These are phyloP conservation scores for Pseudopipra pipra DNA, from an alignment of 2,113 vertebrate species.

Conservation along the genomic window DNA sequence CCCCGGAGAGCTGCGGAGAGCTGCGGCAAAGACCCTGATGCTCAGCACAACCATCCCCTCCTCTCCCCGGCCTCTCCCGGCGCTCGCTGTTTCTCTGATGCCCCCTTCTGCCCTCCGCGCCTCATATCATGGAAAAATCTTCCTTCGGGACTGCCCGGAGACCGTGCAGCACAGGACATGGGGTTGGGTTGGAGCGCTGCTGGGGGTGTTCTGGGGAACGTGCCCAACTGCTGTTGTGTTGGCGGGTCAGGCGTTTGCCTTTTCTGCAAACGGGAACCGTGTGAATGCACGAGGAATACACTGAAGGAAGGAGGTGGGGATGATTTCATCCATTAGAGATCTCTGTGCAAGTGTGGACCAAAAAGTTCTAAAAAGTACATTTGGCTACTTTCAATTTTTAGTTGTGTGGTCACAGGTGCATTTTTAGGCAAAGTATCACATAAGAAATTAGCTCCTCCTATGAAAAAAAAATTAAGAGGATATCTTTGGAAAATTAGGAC, in stretches of 20 bases:
- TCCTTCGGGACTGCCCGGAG: background rate
- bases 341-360: background rate
- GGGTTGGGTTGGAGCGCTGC: background rate
- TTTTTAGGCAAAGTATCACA: background rate
- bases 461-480: background rate
- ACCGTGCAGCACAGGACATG: accelerated
- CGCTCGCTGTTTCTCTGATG: slow-evolving; percentile 37
- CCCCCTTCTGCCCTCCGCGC: slow-evolving; percentile 51
- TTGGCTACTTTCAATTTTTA: background rate
- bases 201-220: too few relatives aligned
- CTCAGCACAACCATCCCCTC: background rate
- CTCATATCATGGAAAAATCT: background rate
- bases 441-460: background rate
- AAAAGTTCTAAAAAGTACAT: background rate
- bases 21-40: too few relatives aligned
- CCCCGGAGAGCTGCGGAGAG: background rate
- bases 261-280: background rate
- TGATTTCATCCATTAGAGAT: background rate
- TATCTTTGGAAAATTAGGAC: background rate
- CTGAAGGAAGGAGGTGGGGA: background rate
- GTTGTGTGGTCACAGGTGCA: background rate
- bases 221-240: accelerated
- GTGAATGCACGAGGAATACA: background rate
- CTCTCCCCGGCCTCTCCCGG: background rate
- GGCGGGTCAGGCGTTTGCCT: background rate